Conservation (phyloP, 2,888 invertebrate genomes). For the Syrista parreyssii region DNA sequence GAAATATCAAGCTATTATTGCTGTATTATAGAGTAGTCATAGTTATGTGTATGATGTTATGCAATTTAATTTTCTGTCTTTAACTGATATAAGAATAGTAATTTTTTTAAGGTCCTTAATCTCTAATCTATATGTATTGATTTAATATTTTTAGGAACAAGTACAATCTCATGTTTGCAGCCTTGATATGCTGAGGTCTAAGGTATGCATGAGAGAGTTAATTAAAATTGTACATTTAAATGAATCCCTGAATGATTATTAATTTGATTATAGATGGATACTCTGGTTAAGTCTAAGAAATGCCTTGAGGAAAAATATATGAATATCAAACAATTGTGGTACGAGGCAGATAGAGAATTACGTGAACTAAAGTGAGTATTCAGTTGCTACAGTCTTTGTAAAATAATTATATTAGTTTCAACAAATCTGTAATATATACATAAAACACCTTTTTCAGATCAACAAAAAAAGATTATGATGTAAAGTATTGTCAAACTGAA, state of each 20-base stretch:
- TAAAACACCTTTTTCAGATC: not conserved
- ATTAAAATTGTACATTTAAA: conserved; percentile 10
- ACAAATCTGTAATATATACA: not conserved
- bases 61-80: not conserved
- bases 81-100: not conserved
- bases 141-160: conserved; percentile 33
- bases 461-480: conserved; percentile 13
- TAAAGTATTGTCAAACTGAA: conserved; percentile 16
- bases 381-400: not conserved
- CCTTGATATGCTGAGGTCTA: conserved; percentile 35
- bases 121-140: conserved; percentile 1
- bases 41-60: not conserved
- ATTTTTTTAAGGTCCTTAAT: not conserved
- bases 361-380: conserved; percentile 39
- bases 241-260: not conserved
- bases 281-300: conserved; percentile 36
- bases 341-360: conserved; percentile 38
- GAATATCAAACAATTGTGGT: conserved; percentile 34
- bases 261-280: conserved; percentile 37
- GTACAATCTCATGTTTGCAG: conserved; percentile 34
- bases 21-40: not conserved
- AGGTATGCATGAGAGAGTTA: conserved; percentile 35
- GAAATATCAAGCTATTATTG: not conserved
- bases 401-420: conserved; percentile 5
- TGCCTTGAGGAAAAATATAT: conserved; percentile 38